These are phyloP conservation scores for Uropetala carovei DNA, from an alignment of 2,888 invertebrate genomes.

Conservation along the genomic window DNA sequence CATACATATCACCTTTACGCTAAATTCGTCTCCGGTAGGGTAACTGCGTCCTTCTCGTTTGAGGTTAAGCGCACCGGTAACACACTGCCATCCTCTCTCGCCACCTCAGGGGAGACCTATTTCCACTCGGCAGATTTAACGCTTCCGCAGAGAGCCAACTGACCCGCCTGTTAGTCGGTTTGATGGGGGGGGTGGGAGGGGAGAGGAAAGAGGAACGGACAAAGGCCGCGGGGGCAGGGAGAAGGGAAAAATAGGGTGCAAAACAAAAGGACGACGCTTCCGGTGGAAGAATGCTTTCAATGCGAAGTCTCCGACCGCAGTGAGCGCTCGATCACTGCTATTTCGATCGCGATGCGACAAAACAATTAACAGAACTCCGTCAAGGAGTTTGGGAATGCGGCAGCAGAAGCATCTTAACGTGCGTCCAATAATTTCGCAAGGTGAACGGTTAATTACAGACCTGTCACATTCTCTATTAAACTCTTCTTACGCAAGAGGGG, in stretches of 20 bases:
- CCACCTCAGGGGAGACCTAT: not conserved
- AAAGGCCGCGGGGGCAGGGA: conserved; percentile 4
- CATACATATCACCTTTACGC: not conserved
- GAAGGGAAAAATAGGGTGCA: not conserved
- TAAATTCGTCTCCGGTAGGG: not conserved
- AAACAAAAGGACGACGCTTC: conserved; percentile 13
- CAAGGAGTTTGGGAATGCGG: too few relatives aligned
- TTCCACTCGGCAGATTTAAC: not conserved
- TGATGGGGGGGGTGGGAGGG: too few relatives aligned
- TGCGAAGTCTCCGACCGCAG: not conserved
- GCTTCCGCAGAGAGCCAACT: not conserved
- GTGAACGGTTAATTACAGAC: too few relatives aligned
- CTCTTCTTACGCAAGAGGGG: too few relatives aligned
- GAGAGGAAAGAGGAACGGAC: not conserved
- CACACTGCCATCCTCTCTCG: not conserved
- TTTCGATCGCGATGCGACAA: not conserved
- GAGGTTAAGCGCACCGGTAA: not conserved
- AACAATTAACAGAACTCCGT: too few relatives aligned
- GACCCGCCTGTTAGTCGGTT: not conserved
- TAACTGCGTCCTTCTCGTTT: not conserved
- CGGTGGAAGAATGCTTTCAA: not conserved
- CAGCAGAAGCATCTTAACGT: too few relatives aligned
- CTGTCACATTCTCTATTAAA: too few relatives aligned
- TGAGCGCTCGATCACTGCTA: not conserved
- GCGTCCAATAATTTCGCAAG: too few relatives aligned